These are phyloP conservation scores for Jordanella pulchra DNA, from an alignment of 2,797 vertebrate species.

Conservation along the genomic window DNA sequence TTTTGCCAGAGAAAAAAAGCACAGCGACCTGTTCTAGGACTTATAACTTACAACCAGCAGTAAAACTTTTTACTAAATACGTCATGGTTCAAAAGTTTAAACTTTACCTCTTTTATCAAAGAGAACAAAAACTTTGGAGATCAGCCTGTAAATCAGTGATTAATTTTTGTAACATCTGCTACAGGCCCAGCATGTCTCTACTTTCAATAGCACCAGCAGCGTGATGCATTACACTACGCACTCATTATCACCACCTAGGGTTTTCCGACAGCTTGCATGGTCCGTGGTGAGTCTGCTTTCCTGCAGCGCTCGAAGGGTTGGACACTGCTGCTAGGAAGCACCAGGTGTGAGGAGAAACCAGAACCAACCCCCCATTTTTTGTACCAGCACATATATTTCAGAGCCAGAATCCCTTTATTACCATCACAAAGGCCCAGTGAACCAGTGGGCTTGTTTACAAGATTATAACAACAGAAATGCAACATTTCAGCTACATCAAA, in stretches of 20 bases:
- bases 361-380: conserved; percentile 35
- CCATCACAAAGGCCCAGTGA: conserved; percentile 26
- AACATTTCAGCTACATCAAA: conserved; percentile 6
- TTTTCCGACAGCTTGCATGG: conserved; percentile 80
- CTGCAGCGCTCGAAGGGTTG: conserved; percentile 73
- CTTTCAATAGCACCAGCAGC: conserved; percentile 56
- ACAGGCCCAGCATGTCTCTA: conserved; percentile 50
- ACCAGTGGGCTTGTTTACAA: conserved; percentile 16
- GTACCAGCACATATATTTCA: conserved; percentile 20
- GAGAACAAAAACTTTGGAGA: conserved; percentile 48
- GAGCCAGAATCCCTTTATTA: conserved; percentile 48
- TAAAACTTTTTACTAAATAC: background rate
- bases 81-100: background rate
- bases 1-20: background rate
- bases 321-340: conserved; percentile 77
- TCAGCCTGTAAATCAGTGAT: conserved; percentile 62
- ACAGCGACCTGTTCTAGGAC: background rate
- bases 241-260: conserved; percentile 64
- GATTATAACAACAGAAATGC: conserved; percentile 23
- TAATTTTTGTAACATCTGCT: conserved; percentile 60
- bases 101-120: conserved; percentile 27
- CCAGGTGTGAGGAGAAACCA: conserved; percentile 59
- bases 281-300: conserved; percentile 81
- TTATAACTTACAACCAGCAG: background rate
- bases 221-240: conserved; percentile 62